These are phyloP conservation scores for Cheumatopsyche charites DNA, from an alignment of 1,140 invertebrate species.

Conservation along the genomic window DNA sequence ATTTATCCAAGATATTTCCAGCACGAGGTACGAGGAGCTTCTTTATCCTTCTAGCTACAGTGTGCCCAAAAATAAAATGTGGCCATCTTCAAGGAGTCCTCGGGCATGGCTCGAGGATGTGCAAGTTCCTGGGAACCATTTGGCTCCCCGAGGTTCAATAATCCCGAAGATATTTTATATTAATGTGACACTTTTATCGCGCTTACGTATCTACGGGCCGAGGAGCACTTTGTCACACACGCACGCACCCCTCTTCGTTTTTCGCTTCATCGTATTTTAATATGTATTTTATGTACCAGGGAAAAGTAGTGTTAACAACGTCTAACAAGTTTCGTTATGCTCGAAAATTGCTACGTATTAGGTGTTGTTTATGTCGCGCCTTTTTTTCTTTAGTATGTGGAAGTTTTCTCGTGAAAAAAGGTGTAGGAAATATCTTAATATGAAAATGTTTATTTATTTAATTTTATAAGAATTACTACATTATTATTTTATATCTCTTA, in stretches of 20 bases:
- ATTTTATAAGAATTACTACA: no score
- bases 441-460: no score
- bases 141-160: constrained; percentile 44
- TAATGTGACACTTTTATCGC: constrained; percentile 46
- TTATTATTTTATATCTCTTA: no score
- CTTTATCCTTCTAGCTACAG: neutral
- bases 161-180: constrained; percentile 44
- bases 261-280: constrained; percentile 14
- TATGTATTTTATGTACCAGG: constrained; percentile 31
- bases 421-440: no score
- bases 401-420: no score
- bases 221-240: constrained; percentile 30
- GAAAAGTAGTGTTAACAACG: constrained; percentile 37
- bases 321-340: constrained; percentile 21
- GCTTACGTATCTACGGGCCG: constrained; percentile 39
- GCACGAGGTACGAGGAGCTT: neutral
- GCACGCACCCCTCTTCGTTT: constrained; percentile 13
- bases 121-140: constrained; percentile 33
- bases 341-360: neutral
- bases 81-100: neutral
- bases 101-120: neutral
- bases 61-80: constrained; percentile 13
- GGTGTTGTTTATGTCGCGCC: no score
- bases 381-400: no score
- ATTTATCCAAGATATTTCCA: no score